phyloP scores from a whole-genome alignment of 1,140 invertebrate species.

The Drosophila kanapiae region DNA sequence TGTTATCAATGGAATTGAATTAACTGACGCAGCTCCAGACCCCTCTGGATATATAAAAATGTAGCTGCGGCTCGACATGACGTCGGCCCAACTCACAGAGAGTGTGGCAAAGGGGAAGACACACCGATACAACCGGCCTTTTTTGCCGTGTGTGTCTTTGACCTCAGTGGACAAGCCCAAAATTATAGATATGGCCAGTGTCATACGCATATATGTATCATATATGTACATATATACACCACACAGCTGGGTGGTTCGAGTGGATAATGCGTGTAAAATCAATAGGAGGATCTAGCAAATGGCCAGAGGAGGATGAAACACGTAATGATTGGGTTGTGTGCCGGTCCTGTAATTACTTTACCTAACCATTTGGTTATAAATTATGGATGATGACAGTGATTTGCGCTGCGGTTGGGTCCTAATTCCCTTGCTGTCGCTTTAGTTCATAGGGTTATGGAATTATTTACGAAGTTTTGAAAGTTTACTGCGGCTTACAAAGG shows the following conservation, averaged over 20 bases:
- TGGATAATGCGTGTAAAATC: slow-evolving; percentile 56
- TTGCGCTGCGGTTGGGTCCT: not conserved
- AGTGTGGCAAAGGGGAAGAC: not conserved
- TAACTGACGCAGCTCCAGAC: slow-evolving; percentile 50
- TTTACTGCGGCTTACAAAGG: not conserved
- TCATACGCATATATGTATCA: not conserved
- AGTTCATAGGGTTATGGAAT: not conserved
- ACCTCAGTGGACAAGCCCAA: slow-evolving; percentile 65
- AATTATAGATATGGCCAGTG: slow-evolving; percentile 40
- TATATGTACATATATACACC: not conserved
- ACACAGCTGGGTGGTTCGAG: not conserved
- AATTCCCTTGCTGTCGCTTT: not conserved
- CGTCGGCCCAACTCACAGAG: slow-evolving; percentile 16
- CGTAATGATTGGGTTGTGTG: slow-evolving; percentile 27
- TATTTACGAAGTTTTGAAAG: not conserved
- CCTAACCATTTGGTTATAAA: slow-evolving; percentile 24
- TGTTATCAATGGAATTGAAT: slow-evolving; percentile 43
- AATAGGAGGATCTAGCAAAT: slow-evolving; percentile 17
- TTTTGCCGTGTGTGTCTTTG: slow-evolving; percentile 57
- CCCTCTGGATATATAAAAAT: slow-evolving; percentile 17
- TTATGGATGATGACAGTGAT: slow-evolving; percentile 38
- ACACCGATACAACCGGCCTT: slow-evolving; percentile 10
- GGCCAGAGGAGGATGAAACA: slow-evolving; percentile 10
- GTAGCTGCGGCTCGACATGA: slow-evolving; percentile 10
- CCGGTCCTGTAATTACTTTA: slow-evolving; percentile 31